Evolutionary conservation across 2,113 vertebrate genomes (phyloP).

Genomic region (Gambusia holbrooki): DNA sequence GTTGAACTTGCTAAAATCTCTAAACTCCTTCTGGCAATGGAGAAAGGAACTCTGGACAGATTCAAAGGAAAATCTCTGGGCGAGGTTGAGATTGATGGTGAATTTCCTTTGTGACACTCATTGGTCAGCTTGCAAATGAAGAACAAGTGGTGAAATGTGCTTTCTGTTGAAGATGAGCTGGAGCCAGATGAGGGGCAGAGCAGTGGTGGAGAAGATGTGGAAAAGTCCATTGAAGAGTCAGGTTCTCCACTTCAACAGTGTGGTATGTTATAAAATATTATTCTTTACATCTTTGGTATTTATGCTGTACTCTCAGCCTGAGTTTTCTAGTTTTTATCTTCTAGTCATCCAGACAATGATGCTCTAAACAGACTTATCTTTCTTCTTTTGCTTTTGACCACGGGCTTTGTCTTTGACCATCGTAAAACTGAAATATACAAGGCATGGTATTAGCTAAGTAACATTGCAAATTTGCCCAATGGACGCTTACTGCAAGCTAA

Average conservation of each 20-base stretch:
- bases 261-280: slow-evolving; percentile 4
- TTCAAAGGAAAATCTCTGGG: slow-evolving; percentile 63
- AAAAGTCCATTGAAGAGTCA: neutral
- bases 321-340: no score
- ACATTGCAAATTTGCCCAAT: no score
- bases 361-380: no score
- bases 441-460: no score
- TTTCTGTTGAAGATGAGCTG: slow-evolving; percentile 44
- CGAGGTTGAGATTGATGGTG: slow-evolving; percentile 66
- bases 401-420: no score
- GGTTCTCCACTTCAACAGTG: slow-evolving; percentile 1
- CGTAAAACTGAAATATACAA: no score
- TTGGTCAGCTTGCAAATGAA: neutral
- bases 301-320: no score
- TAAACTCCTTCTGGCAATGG: slow-evolving; percentile 62
- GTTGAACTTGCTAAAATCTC: slow-evolving; percentile 68
- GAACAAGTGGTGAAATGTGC: neutral
- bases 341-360: no score
- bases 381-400: no score
- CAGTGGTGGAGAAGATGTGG: neutral
- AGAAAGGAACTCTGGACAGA: slow-evolving; percentile 54
- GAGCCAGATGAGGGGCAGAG: slow-evolving; percentile 37
- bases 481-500: no score
- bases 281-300: neutral
- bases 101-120: neutral